Base-by-base conservation (phyloP, 2,888 invertebrate genomes). In the Resseliella maxima region DNA sequence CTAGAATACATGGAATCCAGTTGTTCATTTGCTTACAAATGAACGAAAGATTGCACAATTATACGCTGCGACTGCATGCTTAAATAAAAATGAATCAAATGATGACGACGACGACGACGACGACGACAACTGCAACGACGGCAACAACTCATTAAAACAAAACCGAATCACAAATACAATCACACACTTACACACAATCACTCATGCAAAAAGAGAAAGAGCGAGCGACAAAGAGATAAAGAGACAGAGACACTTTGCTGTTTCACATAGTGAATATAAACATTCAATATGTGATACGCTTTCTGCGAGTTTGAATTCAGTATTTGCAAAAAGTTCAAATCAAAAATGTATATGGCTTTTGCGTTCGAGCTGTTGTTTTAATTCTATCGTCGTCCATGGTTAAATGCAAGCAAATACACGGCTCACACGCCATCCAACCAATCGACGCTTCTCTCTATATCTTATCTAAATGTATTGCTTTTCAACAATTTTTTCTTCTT, bases 381-480 rank as follows among this genome's bases (percentile, higher is more conserved):
- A n/a, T n/a, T 83, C 83, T 83, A 83, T 83, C 38, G 83, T 15
- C 81, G 81, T 36, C 41, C 83, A 38, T 38, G 41, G 83, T 83
- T 83, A n/a, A n/a, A 24, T 83, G 83, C 41, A 81, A 64, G 38
- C 36, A 36, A 15, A 2, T 2, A 50, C 8, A 18, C n/a, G 24
- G 12, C 36, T 83, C 83, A 38, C 83, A 38, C 83, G 41, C 38
- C 83, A 38, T 31, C 38, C n/a, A n/a, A 83, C 83, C 36, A 38
- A 83, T 83, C 83, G 83, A 83, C 83, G 36, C 38, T 83, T 83
- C 83, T 1, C 81, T 8, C 83, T 83, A 83, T n/a, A n/a, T 83
- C 83, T 83, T 83, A 83, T 83, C 83, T 38, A 83, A 83, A 83
- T 83, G 83, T 83, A 83, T 83, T 38, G 83, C 83, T 83, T 83